phyloP scores from a whole-genome alignment of 1,140 invertebrate species.

The Drosophila simulans region DNA sequence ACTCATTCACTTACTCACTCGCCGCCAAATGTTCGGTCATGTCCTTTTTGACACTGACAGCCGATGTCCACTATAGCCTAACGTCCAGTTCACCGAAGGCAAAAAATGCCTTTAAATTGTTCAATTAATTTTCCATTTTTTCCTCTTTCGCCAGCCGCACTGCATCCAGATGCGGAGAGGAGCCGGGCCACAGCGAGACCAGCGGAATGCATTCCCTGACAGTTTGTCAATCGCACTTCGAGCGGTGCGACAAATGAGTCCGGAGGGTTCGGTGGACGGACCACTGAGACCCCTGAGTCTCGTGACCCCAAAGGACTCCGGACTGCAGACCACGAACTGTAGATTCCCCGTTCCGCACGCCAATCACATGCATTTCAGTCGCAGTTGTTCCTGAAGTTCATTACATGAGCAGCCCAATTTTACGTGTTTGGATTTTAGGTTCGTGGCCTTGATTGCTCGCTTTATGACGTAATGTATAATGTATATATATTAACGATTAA shows the following conservation, averaged over 20 bases:
- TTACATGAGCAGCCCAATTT: conserved; percentile 51
- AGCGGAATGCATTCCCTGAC: conserved; percentile 69
- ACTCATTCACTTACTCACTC: conserved; percentile 59
- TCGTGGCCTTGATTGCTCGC: neutral
- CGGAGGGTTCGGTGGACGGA: conserved; percentile 1
- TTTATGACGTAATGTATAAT: neutral
- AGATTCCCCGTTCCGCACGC: neutral
- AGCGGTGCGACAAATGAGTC: conserved; percentile 67
- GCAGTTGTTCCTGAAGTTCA: conserved; percentile 51
- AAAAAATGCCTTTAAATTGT: conserved; percentile 76
- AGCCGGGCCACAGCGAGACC: conserved; percentile 45
- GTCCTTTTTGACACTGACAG: conserved; percentile 84
- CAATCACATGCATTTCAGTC: conserved; percentile 16
- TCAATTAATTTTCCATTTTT: conserved; percentile 80
- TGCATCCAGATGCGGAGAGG: conserved; percentile 22
- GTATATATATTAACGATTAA: too few relatives aligned
- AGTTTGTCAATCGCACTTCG: conserved; percentile 77
- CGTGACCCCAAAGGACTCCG: conserved; percentile 23
- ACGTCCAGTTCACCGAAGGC: conserved; percentile 14
- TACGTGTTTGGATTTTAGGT: conserved; percentile 3
- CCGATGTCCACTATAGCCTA: conserved; percentile 41
- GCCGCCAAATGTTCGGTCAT: conserved; percentile 77
- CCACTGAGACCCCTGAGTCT: conserved; percentile 19
- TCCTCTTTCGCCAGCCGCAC: conserved; percentile 24
- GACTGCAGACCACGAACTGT: conserved; percentile 14